Evolutionary conservation across 2,113 vertebrate species (phyloP), one percentile per base, ranked within the genome.

Genomic region (Hypocryptadius cinnamomeus): DNA sequence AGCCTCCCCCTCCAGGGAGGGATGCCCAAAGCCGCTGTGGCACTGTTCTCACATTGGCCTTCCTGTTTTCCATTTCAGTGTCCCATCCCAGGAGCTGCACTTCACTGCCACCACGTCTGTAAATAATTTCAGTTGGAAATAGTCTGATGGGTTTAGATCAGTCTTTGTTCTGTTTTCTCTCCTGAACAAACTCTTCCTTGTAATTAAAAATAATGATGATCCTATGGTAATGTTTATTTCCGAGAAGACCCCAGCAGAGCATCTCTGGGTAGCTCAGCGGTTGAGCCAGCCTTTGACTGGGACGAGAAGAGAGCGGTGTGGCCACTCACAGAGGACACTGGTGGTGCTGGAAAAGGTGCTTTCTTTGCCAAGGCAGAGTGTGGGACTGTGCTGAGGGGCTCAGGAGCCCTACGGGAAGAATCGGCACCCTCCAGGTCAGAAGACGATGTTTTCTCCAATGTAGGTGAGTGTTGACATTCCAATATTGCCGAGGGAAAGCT

Each of bases 361-460:
- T 23, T 70, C 6, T 1, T 92, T 71, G 77, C 79, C 70, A 95
- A 77, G 81, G 64, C 57, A 30, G 96, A 85, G 20, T 57, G 71
- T 81, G 81, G 93, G 39, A 63, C 65, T 0, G 0, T 2, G 8
- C 77, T 86, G 86, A 95, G 70, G 72, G 39, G 37, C 16, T 80
- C 81, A 47, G 85, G 89, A 87, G 35, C 59, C 37, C 23, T 42
- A 4, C 19, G 4, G 45, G 92, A 92, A 91, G 87, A 94, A 53
- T 9, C 0, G 0, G 28, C 4, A 9, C 48, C 44, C 22, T 85
- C 47, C 60, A n/a, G 0, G 25, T 51, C 40, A 23, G 96, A 96
- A 89, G 95, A 97, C 0, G 96, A 97, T 60, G 92, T 97, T 82
- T 97, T 97, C 78, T 94, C 93, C 87, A 97, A 96, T 0, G 84